Percentiles rank a stretch among this genome's conserved stretches.
Evolutionary conservation across 2,113 vertebrate genomes (phyloP).

Genomic region (Chlorocebus sabaeus): DNA sequence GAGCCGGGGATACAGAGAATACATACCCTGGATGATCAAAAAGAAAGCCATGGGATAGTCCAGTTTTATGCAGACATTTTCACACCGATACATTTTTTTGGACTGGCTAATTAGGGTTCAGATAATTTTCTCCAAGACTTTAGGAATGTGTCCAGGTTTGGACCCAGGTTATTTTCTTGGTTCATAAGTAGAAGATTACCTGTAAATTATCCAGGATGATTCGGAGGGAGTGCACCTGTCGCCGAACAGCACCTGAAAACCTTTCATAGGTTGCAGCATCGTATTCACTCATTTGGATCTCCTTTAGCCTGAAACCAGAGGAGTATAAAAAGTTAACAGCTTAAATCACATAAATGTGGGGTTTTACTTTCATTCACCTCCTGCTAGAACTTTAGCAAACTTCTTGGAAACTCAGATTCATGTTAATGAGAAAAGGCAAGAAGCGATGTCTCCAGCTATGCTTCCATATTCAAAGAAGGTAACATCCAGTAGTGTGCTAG

Average conservation of each 20-base stretch:
- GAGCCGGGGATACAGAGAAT: neutral
- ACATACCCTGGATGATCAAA: neutral
- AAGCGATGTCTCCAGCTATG: neutral
- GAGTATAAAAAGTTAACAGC: neutral
- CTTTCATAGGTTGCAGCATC: constrained; percentile 92
- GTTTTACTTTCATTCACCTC: neutral
- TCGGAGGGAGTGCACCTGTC: constrained; percentile 93
- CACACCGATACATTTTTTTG: neutral
- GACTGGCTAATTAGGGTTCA: neutral
- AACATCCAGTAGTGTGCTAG: neutral
- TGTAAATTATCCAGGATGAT: constrained; percentile 95
- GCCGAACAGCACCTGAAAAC: constrained; percentile 91
- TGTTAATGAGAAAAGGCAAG: neutral
- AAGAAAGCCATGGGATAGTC: neutral
- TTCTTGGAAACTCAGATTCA: neutral
- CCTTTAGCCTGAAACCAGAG: constrained; percentile 87
- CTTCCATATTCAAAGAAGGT: neutral
- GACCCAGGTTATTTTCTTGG: neutral
- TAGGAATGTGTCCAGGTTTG: neutral
- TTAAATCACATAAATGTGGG: neutral
- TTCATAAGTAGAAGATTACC: constrained; percentile 80
- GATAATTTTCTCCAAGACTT: neutral
- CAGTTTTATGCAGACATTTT: neutral
- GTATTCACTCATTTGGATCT: constrained; percentile 97
- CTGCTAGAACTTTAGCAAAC: neutral